Percentiles rank a stretch among this genome's conserved stretches.
phyloP scores from a whole-genome alignment of 2,797 vertebrate genomes.

The Gymnopithys bicolor region DNA sequence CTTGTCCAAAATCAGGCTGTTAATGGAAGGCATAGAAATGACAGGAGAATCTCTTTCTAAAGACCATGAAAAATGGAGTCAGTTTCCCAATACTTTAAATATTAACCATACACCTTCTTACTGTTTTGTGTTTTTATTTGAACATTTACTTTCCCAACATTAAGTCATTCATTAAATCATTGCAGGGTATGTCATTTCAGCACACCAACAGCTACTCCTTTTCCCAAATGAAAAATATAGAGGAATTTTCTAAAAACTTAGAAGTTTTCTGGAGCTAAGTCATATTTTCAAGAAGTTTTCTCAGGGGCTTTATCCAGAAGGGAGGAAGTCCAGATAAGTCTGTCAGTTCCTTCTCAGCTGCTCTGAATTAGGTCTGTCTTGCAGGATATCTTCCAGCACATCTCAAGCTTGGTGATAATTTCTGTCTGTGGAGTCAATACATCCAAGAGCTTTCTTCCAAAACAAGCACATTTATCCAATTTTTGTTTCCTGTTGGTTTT shows the following conservation, averaged over 20 bases:
- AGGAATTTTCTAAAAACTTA: background rate
- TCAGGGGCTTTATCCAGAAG: background rate
- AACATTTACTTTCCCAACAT: background rate
- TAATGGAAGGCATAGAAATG: background rate
- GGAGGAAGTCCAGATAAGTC: background rate
- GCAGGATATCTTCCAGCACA: background rate
- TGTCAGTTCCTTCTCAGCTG: background rate
- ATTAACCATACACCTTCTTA: background rate
- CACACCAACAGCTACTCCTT: background rate
- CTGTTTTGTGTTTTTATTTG: background rate
- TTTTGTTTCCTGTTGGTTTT: background rate
- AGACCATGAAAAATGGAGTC: background rate
- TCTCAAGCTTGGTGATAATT: background rate
- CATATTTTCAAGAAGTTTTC: background rate
- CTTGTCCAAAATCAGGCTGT: background rate
- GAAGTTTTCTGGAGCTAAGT: background rate
- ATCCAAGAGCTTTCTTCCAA: background rate
- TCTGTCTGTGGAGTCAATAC: background rate
- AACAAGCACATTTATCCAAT: background rate
- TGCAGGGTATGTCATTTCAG: background rate
- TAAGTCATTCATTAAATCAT: background rate
- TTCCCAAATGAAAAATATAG: background rate
- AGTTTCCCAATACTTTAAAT: background rate
- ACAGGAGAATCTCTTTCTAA: background rate
- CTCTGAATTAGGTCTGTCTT: background rate